Percentiles rank a stretch among this genome's conserved stretches.
Conservation (phyloP, 2,888 invertebrate genomes). For the Amiota mariae region DNA sequence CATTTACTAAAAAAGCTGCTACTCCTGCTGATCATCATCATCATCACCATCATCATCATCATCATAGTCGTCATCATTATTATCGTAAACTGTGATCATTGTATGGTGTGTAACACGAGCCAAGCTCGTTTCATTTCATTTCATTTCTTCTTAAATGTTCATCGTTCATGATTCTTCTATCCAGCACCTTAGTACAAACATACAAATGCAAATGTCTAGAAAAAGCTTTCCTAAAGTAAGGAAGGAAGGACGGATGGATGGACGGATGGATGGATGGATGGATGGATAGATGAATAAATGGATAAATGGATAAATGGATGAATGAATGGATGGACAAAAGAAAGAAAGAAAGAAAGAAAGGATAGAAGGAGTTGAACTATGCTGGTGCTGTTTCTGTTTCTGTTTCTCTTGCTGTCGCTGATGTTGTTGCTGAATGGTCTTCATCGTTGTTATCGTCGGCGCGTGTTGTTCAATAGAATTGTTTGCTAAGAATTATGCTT, state of each 20-base stretch:
- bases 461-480: conserved; percentile 66
- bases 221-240: conserved; percentile 20
- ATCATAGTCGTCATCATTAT: neutral
- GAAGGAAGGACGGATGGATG: conserved; percentile 41
- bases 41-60: conserved; percentile 1
- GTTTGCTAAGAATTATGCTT: conserved; percentile 67
- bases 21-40: conserved; percentile 59
- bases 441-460: conserved; percentile 15
- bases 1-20: conserved; percentile 36
- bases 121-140: conserved; percentile 9
- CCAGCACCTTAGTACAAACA: too few relatives aligned
- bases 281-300: too few relatives aligned
- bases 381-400: too few relatives aligned
- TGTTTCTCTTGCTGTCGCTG: neutral
- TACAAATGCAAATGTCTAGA: too few relatives aligned
- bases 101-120: conserved; percentile 16
- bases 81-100: conserved; percentile 4
- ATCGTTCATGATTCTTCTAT: neutral
- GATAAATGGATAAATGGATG: conserved; percentile 7
- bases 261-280: conserved; percentile 26
- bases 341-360: too few relatives aligned
- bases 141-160: neutral
- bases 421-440: neutral
- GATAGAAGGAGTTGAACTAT: too few relatives aligned
- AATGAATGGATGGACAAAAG: too few relatives aligned